These are phyloP conservation scores for Poecile montanus DNA, from an alignment of 2,797 vertebrate species.

Conservation along the genomic window DNA sequence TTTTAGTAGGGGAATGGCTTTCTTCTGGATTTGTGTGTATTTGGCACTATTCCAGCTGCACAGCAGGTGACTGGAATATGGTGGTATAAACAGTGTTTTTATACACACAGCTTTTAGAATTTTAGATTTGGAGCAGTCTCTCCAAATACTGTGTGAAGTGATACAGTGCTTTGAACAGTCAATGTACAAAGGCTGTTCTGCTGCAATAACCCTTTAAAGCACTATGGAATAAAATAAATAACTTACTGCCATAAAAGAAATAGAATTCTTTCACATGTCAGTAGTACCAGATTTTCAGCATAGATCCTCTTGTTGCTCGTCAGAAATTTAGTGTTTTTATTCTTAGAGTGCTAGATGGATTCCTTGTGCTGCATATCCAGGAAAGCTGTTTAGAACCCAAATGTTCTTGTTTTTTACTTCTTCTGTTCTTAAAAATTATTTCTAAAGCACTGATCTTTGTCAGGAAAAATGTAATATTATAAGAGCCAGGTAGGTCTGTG, in stretches of 20 bases:
- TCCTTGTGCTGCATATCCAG: background rate
- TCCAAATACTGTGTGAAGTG: background rate
- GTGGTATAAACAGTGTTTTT: background rate
- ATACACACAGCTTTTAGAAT: background rate
- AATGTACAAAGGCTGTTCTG: background rate
- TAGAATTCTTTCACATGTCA: background rate
- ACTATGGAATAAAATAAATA: background rate
- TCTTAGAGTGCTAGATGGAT: background rate
- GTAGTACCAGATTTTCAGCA: background rate
- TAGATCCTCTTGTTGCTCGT: background rate
- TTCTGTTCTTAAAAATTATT: background rate
- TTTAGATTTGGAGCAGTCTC: background rate
- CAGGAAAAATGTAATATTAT: background rate
- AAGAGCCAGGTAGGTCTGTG: background rate
- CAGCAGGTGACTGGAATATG: background rate
- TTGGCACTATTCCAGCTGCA: background rate
- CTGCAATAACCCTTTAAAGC: background rate
- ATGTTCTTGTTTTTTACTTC: background rate
- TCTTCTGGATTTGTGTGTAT: background rate
- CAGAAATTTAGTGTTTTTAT: background rate
- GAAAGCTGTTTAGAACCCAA: background rate
- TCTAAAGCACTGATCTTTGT: background rate
- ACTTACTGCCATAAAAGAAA: background rate
- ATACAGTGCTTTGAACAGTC: background rate
- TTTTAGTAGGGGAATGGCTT: background rate